phyloP scores from a whole-genome alignment of 2,797 vertebrate genomes.

The Anguilla anguilla region DNA sequence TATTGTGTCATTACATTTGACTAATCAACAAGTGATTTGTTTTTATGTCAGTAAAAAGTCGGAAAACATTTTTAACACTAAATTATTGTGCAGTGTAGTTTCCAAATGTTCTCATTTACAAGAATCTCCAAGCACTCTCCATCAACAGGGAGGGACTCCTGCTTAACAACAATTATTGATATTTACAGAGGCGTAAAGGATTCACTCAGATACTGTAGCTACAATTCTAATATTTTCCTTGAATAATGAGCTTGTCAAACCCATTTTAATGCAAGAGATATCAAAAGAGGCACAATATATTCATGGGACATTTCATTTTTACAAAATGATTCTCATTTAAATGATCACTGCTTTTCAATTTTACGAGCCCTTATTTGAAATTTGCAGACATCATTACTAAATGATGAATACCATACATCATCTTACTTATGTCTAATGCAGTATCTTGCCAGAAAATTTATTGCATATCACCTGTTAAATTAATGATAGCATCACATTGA shows the following conservation, averaged over 20 bases:
- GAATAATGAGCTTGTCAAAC: background rate
- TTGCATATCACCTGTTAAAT: background rate
- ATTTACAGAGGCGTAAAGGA: background rate
- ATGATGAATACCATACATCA: slow-evolving; percentile 17
- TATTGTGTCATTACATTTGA: background rate
- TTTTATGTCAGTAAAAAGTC: background rate
- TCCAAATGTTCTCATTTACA: background rate
- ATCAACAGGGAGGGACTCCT: background rate
- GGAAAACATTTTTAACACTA: background rate
- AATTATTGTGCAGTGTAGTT: background rate
- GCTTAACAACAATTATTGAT: background rate
- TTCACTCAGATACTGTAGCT: background rate
- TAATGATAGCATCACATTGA: background rate
- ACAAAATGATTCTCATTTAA: slow-evolving; percentile 18
- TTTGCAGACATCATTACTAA: slow-evolving; percentile 21
- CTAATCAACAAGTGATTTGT: background rate
- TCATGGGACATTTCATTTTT: slow-evolving; percentile 25
- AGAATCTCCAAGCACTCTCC: background rate
- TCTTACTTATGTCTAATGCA: background rate
- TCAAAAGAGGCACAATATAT: slow-evolving; percentile 2
- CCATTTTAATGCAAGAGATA: background rate
- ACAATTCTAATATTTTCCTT: background rate
- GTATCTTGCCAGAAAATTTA: background rate
- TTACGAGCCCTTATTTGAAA: slow-evolving; percentile 16
- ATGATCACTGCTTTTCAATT: slow-evolving; percentile 25